Base-by-base conservation (phyloP, 1,140 invertebrate genomes). In the Psix sp. region DNA sequence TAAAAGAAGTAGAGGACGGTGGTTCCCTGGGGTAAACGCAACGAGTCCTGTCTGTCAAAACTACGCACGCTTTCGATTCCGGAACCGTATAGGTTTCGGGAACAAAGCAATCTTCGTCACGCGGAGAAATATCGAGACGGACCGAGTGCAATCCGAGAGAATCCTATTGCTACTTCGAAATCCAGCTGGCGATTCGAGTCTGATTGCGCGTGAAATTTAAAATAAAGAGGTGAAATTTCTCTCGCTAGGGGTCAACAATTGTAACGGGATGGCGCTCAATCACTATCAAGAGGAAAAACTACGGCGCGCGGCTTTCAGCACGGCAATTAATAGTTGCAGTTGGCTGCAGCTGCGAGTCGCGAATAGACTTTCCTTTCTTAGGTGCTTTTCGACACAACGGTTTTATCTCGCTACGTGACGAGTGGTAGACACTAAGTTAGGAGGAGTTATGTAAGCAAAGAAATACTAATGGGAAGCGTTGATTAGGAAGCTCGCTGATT, bases 321-420 rank as follows among this genome's bases (percentile, higher is more conserved):
- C 45, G 40, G 66, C 49, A 60, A 70, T 70, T 60, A 70, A 68
- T 60, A 68, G 65, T 68, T 57, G 51, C 63, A 59, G n/a, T n/a
- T n/a, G n/a, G 54, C 54, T 68, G 65, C 46, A 43, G 7, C 21
- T n/a, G n/a, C n/a, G n/a, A 51, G 38, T 24, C 40, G 54, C 48
- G 54, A 54, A 59, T 35, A 48, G 48, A 68, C 65, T 68, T 68
- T 68, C 65, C 42, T 68, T 60, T 59, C 65, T 68, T 60, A 52
- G 54, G 48, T 48, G 40, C 54, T 68, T 60, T 68, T 60, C 54
- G 65, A 51, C 52, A 51, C 46, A 45, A 45, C 52, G 38, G 38
- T 59, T 68, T 68, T 51, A 51, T 52, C 46, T 42, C 18, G 51
- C 35, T 68, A 68, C 52, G 65, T 68, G 52, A 59, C 48, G 39